phyloP scores from a whole-genome alignment of 2,113 vertebrate genomes.

The Bubo blakistoni region DNA sequence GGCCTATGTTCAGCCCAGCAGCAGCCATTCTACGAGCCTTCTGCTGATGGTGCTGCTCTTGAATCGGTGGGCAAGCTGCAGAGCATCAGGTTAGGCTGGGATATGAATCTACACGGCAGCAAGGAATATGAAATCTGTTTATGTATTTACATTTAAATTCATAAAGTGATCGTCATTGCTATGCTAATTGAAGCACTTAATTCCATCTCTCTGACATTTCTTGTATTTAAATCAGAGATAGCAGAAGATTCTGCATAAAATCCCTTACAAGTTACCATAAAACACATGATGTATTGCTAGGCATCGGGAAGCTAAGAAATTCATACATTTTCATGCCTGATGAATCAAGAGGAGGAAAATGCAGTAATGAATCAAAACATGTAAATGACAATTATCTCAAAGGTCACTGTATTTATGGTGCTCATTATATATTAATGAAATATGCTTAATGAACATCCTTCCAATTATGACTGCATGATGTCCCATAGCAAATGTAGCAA shows the following conservation, averaged over 20 bases:
- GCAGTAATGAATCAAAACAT: background rate
- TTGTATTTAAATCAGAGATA: background rate
- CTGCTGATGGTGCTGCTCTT: background rate
- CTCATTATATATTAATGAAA: background rate
- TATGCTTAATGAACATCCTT: background rate
- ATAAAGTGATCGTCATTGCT: background rate
- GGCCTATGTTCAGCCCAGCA: background rate
- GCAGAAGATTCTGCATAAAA: background rate
- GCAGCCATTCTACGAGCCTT: background rate
- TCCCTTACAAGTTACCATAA: background rate
- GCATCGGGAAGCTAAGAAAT: background rate
- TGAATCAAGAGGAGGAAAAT: background rate
- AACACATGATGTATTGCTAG: background rate
- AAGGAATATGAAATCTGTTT: background rate
- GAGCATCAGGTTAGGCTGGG: background rate
- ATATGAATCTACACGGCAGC: background rate
- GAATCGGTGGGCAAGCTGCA: background rate
- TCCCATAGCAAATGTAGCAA: background rate
- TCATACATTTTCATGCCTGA: background rate
- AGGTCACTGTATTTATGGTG: background rate
- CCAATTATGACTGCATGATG: background rate
- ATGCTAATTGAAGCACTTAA: background rate
- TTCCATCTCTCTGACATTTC: background rate
- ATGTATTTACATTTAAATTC: background rate
- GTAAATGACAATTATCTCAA: constrained; percentile 10